Base-by-base conservation (phyloP, 2,113 vertebrate species). In the Anthoscopus minutus region DNA sequence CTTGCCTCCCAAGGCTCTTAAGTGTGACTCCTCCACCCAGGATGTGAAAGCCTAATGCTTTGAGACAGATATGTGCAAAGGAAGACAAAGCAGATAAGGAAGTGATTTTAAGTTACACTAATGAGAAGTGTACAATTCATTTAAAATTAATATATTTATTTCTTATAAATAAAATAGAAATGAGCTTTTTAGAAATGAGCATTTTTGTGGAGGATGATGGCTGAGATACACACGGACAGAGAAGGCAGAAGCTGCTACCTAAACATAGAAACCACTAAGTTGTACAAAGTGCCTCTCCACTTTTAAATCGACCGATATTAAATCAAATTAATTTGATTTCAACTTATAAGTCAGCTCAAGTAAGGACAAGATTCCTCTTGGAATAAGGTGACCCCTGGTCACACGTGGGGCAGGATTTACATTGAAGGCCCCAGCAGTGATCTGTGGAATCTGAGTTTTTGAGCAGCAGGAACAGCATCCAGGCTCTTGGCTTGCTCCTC, bases 401-500 rank as follows among this genome's bases (percentile, higher is more conserved):
- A 96, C 91, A 89, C 74, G 77, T 45, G 74, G 88, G 96, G 71
- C 81, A 93, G 71, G 79, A 94, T 89, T 95, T 96, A 50, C 77
- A 92, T 60, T 2, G 5, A 93, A 88, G 91, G 86, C 64, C 86
- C 80, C 74, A 47, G 15, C 22, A 6, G 38, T 45, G 62, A 81
- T 9, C 31, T 62, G 61, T 88, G 89, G 96, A 93, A 96, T n/a
- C n/a, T n/a, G 97, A 93, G 61, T 27, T 87, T 92, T 74, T 62
- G 94, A 88, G 89, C 54, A 4, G 82, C 64, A 93, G 61, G 65
- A 93, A 7, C 40, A 92, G 93, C 96, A 96, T 64, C 96, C 96
- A 96, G 94, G 88, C 89, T 91, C 96, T 94, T 93, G 92, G 92
- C 90, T 54, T 66, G 65, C 44, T 96, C 56, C 91, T 61, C 80